Base-by-base conservation (phyloP, 2,113 vertebrate genomes). In the Protomyctophum bolini region DNA sequence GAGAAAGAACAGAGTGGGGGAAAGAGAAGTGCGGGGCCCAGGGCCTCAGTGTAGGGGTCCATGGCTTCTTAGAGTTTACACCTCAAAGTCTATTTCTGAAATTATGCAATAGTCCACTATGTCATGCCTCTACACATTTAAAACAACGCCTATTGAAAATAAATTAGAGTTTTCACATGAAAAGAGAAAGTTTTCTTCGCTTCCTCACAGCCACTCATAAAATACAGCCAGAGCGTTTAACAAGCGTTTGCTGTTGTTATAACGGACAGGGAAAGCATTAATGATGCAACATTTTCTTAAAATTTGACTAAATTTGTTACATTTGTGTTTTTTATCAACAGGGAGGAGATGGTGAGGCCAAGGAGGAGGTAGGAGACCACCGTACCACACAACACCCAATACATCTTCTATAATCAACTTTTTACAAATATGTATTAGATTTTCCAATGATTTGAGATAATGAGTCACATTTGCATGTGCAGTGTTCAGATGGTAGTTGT, bases 351-450 rank as follows among this genome's bases (percentile, higher is more conserved):
- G 93, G 87, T 66, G 94, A 94, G 72, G 89, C 82, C 15, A 96
- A 91, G 90, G 95, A 96, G 87, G 96, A 96, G 95, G 96, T 97
- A 90, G 92, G 94, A 48, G 4, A 8, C 1, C 1, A 10, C 2
- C 55, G 28, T 3, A 2, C 15, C 3, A 1, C 7, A 0, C 7
- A 21, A 14, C 21, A 2, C 58, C 14, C 29, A 45, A 21, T 1
- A 48, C 21, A 48, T 21, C 7, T 45, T 28, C 52, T 76, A 56
- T 69, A 57, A 51, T 12, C 3, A 49, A 21, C 50, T 62, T 79
- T 54, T 10, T 57, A 76, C 52, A 0, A 5, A 7, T 6, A 8
- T 14, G 9, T 2, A 41, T 15, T n/a, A 58, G 0, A 45, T 9
- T 8, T 6, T n/a, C 28, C 1, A 15, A 8, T 8, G 2, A 21